Percentiles rank a stretch among this genome's conserved stretches.
Conservation (phyloP, 2,888 invertebrate genomes). For the Sminthurinus aureus region DNA sequence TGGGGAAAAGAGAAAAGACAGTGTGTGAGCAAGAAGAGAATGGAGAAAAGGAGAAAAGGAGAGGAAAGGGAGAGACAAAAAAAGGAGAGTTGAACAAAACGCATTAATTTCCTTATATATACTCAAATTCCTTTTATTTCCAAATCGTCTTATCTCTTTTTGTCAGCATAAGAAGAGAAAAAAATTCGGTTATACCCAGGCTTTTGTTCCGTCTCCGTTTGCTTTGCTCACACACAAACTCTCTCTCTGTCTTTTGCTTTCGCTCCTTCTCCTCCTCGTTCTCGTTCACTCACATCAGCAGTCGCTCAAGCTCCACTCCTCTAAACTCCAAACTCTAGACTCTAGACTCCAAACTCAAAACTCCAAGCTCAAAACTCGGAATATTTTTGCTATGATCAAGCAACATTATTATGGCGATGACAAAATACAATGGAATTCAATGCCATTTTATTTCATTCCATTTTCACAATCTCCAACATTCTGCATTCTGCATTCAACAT, state of each 20-base stretch:
- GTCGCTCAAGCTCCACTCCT: too few species aligned
- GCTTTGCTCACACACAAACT: not conserved
- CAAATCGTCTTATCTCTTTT: conserved; percentile 22
- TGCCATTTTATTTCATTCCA: too few species aligned
- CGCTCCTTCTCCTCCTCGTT: not conserved
- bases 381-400: too few species aligned
- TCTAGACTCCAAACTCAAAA: too few species aligned
- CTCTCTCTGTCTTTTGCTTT: not conserved
- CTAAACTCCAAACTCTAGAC: too few species aligned
- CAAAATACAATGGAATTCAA: too few species aligned
- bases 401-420: too few species aligned
- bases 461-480: too few species aligned
- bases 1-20: too few species aligned
- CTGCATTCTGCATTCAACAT: too few species aligned
- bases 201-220: conserved; percentile 1
- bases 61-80: not conserved
- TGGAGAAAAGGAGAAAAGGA: not conserved
- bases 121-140: conserved; percentile 10
- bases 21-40: too few species aligned
- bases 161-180: conserved; percentile 12
- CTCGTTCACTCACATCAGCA: not conserved
- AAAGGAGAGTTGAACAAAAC: conserved; percentile 23
- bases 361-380: too few species aligned
- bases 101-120: conserved; percentile 24
- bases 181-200: not conserved